These are phyloP conservation scores for Drosophila tanythrix DNA, from an alignment of 2,888 invertebrate species.

Conservation along the genomic window DNA sequence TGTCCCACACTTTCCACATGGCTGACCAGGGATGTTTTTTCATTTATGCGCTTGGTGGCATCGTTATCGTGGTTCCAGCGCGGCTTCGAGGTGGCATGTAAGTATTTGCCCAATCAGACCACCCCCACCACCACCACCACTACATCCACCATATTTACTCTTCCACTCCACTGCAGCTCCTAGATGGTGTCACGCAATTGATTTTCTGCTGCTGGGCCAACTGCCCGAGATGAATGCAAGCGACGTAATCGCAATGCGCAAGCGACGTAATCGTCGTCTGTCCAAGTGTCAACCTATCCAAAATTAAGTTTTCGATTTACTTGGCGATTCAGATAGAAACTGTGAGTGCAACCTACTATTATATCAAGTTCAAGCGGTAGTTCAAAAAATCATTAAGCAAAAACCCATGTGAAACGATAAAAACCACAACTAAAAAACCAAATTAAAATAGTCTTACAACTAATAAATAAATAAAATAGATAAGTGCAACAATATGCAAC, in stretches of 20 bases:
- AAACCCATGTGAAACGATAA: neutral
- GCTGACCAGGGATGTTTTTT: constrained; percentile 44
- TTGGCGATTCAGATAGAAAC: neutral
- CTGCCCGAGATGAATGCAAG: constrained; percentile 23
- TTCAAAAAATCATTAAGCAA: neutral
- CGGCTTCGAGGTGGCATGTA: constrained; percentile 44
- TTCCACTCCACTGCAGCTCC: constrained; percentile 27
- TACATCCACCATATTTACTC: neutral
- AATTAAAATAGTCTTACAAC: neutral
- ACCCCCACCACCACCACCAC: neutral
- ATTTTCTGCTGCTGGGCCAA: constrained; percentile 48
- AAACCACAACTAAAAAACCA: neutral
- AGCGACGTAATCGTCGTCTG: constrained; percentile 8
- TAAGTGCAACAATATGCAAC: neutral
- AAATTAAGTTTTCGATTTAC: constrained; percentile 1
- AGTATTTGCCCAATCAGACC: neutral
- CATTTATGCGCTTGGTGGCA: constrained; percentile 31
- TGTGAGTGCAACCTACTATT: neutral
- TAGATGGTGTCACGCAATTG: constrained; percentile 52
- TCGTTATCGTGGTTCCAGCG: constrained; percentile 39
- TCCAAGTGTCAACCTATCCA: neutral
- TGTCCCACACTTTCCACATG: constrained; percentile 32
- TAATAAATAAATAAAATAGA: neutral
- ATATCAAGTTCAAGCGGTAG: neutral
- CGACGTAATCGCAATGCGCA: neutral